Conservation (phyloP, 2,113 vertebrate genomes). For the Lasiurus borealis region DNA sequence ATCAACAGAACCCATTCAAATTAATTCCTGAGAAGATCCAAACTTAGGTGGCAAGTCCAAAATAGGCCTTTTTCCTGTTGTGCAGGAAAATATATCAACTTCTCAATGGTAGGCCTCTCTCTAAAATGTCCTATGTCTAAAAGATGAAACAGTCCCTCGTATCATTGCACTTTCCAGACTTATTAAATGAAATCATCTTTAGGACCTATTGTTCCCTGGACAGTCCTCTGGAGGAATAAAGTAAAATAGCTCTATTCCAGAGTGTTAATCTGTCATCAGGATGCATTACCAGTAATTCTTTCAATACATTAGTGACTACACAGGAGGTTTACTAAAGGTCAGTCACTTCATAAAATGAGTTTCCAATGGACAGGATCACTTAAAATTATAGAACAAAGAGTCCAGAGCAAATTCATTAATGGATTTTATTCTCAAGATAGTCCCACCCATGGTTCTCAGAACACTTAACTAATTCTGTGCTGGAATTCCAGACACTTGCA, state of each 20-base stretch:
- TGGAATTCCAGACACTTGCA: not conserved
- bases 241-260: slow-evolving; percentile 42
- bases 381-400: slow-evolving; percentile 53
- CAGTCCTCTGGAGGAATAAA: slow-evolving; percentile 22
- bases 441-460: not conserved
- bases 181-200: slow-evolving; percentile 69
- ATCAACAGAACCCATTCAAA: not conserved
- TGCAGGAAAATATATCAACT: not conserved
- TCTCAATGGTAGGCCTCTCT: not conserved
- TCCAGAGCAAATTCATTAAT: slow-evolving; percentile 57
- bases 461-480: not conserved
- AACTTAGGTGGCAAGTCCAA: not conserved
- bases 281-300: slow-evolving; percentile 63
- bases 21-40: not conserved
- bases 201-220: slow-evolving; percentile 56
- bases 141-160: not conserved
- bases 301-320: slow-evolving; percentile 62
- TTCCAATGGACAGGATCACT: slow-evolving; percentile 56
- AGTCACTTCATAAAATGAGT: slow-evolving; percentile 48
- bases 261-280: slow-evolving; percentile 58
- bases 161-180: slow-evolving; percentile 11
- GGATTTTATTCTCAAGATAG: slow-evolving; percentile 46
- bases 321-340: slow-evolving; percentile 71
- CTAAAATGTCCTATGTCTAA: not conserved
- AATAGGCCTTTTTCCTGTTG: not conserved